Base-by-base conservation (phyloP, 2,888 invertebrate genomes). In the Erebia ligea region DNA sequence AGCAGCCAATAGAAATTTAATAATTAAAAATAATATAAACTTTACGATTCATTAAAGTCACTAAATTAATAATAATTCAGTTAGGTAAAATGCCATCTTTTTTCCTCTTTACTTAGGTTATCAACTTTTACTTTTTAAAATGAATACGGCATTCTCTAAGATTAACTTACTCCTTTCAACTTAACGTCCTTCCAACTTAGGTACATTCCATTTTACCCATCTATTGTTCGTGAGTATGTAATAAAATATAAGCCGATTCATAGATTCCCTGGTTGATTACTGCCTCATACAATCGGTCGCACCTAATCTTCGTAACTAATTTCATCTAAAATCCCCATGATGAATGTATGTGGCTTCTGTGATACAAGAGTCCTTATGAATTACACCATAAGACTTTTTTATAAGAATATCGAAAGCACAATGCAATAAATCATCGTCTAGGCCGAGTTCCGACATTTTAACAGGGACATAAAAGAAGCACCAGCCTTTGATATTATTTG, bases 381-480 rank as follows among this genome's bases (percentile, higher is more conserved):
- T 67, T 70, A 69, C 42, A 59, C 34, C 63, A 48, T 54, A 54
- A 56, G 65, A 69, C 64, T 69, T 73, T 73, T 71, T 73, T 73
- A 68, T 67, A 45, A 57, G 63, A 48, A 59, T 59, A 67, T 71
- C 68, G 71, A 67, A 69, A 71, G 50, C 66, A 69, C 69, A 66
- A 68, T 11, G 70, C 66, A 74, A 74, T 74, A 74, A 70, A 74
- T 74, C 74, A 68, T 72, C 74, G 74, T 72, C 70, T 67, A 61
- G 70, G 54, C 68, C 68, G 67, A 72, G 70, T 68, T 63, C 74
- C 72, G 74, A 74, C 74, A 70, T 74, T 70, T 74, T 74, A 74
- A 74, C 74, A 70, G 70, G 68, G 72, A 70, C 74, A 68, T 74
- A 74, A 74, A 72, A 74, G 74, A 72, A 70, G 58, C 69, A 61